Percentiles rank a stretch among this genome's conserved stretches.
phyloP scores from a whole-genome alignment of 2,888 invertebrate species.

The Eristalinus sepulchralis region DNA sequence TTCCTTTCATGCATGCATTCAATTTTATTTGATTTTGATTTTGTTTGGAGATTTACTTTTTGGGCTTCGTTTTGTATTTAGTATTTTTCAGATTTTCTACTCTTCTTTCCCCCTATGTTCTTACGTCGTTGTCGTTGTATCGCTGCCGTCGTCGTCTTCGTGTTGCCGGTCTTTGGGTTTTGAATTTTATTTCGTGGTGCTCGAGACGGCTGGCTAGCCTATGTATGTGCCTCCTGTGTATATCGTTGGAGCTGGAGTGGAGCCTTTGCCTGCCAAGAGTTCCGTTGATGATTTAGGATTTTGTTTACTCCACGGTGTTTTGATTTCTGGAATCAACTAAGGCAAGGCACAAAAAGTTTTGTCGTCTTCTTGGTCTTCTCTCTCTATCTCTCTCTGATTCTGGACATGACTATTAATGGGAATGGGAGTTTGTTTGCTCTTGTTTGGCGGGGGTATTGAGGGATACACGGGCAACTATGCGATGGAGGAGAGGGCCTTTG shows the following conservation, averaged over 20 bases:
- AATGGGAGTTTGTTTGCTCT: conserved; percentile 27
- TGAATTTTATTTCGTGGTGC: conserved; percentile 35
- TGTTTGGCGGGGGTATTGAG: neutral
- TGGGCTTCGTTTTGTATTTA: conserved; percentile 6
- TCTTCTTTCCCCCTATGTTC: neutral
- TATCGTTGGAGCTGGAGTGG: conserved; percentile 18
- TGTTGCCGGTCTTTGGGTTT: conserved; percentile 14
- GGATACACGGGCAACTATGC: neutral
- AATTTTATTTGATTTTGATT: conserved; percentile 61
- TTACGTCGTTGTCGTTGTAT: neutral
- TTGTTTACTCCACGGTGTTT: conserved; percentile 51
- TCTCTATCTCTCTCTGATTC: neutral
- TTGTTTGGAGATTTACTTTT: conserved; percentile 50
- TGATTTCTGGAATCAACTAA: conserved; percentile 32
- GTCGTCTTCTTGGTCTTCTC: neutral
- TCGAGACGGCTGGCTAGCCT: conserved; percentile 13
- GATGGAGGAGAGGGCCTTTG: neutral
- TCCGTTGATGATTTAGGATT: conserved; percentile 53
- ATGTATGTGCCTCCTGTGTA: neutral
- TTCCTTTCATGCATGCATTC: conserved; percentile 55
- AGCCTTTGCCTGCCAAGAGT: conserved; percentile 37
- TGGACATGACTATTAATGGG: conserved; percentile 26
- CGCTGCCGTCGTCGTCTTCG: conserved; percentile 9
- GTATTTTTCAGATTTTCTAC: neutral
- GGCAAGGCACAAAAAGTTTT: neutral